Conservation (phyloP, 2,113 vertebrate species). For the Ctenodactylus gundi region DNA sequence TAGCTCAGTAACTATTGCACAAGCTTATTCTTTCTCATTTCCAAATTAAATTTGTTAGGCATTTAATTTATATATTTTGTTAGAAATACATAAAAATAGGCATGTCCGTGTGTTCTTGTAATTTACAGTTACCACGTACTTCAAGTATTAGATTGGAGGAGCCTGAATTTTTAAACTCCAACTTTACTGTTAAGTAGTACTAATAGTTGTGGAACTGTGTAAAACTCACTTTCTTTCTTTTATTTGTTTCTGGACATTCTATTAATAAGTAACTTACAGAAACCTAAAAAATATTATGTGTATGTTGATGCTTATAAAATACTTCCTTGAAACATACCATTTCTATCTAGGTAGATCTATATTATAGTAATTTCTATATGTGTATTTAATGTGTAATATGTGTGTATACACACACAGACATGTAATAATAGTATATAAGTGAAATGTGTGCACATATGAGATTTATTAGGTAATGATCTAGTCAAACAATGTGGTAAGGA, state of each 20-base stretch:
- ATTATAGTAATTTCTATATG: not conserved
- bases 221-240: not conserved
- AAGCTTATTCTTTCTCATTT: not conserved
- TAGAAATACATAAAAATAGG: not conserved
- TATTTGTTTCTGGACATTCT: constrained; percentile 8
- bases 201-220: not conserved
- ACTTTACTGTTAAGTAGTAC: not conserved
- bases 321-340: too few relatives aligned
- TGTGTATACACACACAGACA: not conserved
- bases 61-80: not conserved
- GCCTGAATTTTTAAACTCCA: constrained; percentile 29
- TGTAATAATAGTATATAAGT: not conserved
- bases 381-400: not conserved
- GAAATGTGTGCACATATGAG: not conserved
- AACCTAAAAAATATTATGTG: not conserved
- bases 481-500: not conserved
- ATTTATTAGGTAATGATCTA: not conserved
- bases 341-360: not conserved
- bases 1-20: not conserved
- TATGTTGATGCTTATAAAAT: too few relatives aligned
- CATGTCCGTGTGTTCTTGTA: not conserved
- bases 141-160: not conserved
- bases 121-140: not conserved
- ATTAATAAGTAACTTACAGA: not conserved
- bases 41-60: not conserved